phyloP scores from a whole-genome alignment of 2,113 vertebrate species.

The Phalacrocorax carbo region DNA sequence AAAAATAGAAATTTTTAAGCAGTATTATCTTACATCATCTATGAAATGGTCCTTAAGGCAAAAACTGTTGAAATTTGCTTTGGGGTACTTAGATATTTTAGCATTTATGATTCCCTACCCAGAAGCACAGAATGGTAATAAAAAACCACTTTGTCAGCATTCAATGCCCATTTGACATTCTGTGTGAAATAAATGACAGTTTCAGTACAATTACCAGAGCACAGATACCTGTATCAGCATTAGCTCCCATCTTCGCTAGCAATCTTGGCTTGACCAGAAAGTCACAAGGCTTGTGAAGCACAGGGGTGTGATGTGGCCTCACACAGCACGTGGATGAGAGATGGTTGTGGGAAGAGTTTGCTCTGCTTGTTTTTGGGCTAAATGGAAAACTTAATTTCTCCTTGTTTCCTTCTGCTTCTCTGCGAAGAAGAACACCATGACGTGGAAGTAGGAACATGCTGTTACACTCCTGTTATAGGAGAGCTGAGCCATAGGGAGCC shows the following conservation, averaged over 20 bases:
- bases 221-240: not conserved
- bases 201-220: not conserved
- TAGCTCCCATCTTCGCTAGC: not conserved
- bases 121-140: slow-evolving; percentile 19
- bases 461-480: not conserved
- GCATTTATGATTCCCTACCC: not conserved
- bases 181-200: not conserved
- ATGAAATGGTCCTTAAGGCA: slow-evolving; percentile 1
- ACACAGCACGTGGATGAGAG: not conserved
- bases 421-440: not conserved
- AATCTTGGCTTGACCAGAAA: not conserved
- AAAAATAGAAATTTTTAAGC: slow-evolving; percentile 6
- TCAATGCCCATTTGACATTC: not conserved
- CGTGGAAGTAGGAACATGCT: not conserved
- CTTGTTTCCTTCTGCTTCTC: not conserved
- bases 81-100: slow-evolving; percentile 2
- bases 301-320: not conserved
- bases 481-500: not conserved
- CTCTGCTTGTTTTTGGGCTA: not conserved
- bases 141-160: not conserved
- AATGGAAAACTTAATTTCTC: not conserved
- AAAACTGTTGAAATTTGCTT: slow-evolving; percentile 26
- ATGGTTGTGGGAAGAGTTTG: not conserved
- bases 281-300: not conserved
- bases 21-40: slow-evolving; percentile 13